phyloP scores from a whole-genome alignment of 2,113 vertebrate species.

The Bothrops jararaca region DNA sequence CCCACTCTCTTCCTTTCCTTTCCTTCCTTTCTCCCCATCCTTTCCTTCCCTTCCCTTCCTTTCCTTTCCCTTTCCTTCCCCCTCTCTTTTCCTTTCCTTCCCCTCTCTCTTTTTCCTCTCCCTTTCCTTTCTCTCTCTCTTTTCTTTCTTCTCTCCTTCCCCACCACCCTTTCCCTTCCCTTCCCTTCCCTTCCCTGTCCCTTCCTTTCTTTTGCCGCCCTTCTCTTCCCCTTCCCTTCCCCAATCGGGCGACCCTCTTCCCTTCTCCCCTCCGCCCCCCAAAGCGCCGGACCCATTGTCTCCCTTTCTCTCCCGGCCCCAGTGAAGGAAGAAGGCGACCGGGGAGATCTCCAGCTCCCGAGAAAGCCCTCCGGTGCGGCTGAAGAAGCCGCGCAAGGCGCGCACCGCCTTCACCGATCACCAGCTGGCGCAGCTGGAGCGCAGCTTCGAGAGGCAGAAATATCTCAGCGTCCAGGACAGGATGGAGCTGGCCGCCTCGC shows the following conservation, averaged over 20 bases:
- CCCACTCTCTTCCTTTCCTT: not conserved
- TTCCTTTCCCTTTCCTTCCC: not conserved
- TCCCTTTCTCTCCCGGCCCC: slow-evolving; percentile 32
- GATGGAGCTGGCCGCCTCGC: slow-evolving; percentile 97
- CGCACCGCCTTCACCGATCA: slow-evolving; percentile 98
- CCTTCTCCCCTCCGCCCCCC: not conserved
- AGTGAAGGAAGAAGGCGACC: slow-evolving; percentile 97
- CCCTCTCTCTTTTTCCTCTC: too few relatives aligned
- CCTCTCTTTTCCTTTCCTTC: too few relatives aligned
- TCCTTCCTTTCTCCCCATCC: not conserved
- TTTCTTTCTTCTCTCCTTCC: too few relatives aligned
- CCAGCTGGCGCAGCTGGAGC: slow-evolving; percentile 95
- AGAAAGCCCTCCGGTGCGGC: slow-evolving; percentile 91
- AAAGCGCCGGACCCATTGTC: not conserved
- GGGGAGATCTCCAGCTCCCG: slow-evolving; percentile 95
- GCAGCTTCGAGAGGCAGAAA: slow-evolving; percentile 96
- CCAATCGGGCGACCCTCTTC: not conserved
- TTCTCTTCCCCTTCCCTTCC: not conserved
- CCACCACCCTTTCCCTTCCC: not conserved
- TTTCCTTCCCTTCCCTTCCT: not conserved
- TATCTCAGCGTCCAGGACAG: slow-evolving; percentile 98
- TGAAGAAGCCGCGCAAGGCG: slow-evolving; percentile 97
- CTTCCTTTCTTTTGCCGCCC: not conserved
- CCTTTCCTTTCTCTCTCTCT: not conserved
- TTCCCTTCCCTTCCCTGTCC: not conserved